These are phyloP conservation scores for Caenorhabditis inopinata DNA, from an alignment of 1,140 invertebrate genomes.

Conservation along the genomic window DNA sequence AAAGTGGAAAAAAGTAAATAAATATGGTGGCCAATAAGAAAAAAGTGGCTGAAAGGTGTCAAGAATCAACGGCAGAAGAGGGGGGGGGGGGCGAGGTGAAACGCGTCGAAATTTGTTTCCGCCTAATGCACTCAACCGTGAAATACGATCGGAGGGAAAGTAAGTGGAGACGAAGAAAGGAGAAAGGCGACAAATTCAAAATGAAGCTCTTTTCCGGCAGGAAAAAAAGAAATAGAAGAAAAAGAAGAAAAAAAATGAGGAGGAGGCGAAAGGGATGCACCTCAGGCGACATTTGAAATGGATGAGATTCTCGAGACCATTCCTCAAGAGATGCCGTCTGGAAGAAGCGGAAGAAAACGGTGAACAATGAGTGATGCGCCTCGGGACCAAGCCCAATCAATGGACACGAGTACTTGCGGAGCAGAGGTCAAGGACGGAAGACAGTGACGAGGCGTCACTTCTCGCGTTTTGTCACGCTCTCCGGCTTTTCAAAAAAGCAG, in stretches of 20 bases:
- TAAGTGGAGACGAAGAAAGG: background rate
- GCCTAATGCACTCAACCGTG: slow-evolving; percentile 11
- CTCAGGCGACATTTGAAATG: slow-evolving; percentile 36
- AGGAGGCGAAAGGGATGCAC: background rate
- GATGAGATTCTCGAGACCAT: slow-evolving; percentile 80
- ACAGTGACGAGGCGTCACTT: background rate
- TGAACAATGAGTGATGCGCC: slow-evolving; percentile 13
- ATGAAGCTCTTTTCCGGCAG: slow-evolving; percentile 17
- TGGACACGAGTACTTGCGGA: no score
- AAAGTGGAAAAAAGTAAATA: background rate
- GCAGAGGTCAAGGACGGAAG: no score
- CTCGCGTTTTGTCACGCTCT: no score
- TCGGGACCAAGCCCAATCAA: slow-evolving; percentile 16
- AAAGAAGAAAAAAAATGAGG: background rate
- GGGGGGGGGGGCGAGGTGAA: background rate
- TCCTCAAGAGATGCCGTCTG: slow-evolving; percentile 77
- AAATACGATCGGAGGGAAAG: slow-evolving; percentile 26
- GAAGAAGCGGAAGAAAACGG: slow-evolving; percentile 73
- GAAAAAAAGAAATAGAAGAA: slow-evolving; percentile 35
- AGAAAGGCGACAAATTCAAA: slow-evolving; percentile 23
- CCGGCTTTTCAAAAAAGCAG: no score
- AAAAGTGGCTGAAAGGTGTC: background rate
- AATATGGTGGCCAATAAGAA: no score
- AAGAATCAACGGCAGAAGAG: slow-evolving; percentile 4
- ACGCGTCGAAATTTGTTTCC: slow-evolving; percentile 25